Base-by-base conservation (phyloP, 2,797 vertebrate species). In the Sorex maritimensis region DNA sequence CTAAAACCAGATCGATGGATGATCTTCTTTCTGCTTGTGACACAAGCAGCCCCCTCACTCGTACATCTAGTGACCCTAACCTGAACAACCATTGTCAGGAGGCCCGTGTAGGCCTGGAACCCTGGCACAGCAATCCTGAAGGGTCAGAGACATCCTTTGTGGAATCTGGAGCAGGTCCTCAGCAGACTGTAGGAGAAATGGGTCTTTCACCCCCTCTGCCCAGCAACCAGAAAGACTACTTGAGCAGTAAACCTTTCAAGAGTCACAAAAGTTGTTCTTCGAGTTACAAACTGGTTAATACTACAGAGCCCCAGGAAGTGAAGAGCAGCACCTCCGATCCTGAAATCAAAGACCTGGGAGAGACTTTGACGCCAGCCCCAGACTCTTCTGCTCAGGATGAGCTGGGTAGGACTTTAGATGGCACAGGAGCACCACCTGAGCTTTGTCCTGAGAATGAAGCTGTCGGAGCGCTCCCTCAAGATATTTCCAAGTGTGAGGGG, bases 11-110 rank as follows among this genome's bases (percentile, higher is more conserved):
- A 93, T 99, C 99, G 58, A 98, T 99, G 99, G 99, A 99, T 94
- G 99, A 99, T 97, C 98, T 99, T 91, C 98, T 99, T 93, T 99
- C 99, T 41, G 98, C 99, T 23, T 99, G 99, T 80, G 99, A 99
- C 93, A 99, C 99, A 90, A 99, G 98, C 86, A 98, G 99, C 85
- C 98, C 99, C 0, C 97, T 99, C 95, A 99, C 99, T 0, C 99
- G 99, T 61, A 99, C 99, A 0, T 99, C 99, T 67, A 99, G 99
- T n/a, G 99, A 99, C 96, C 99, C 99, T 19, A 99, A 99, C 97
- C 98, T 99, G 95, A 99, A 99, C 94, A 99, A 99, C 98, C 99
- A 99, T 98, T 99, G 99, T 98, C 99, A 98, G 97, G 99, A 99
- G 72, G 98, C 97, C 82, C 98, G 99, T 77, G 96, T 97, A 8